Percentiles rank a stretch among this genome's conserved stretches.
These are phyloP conservation scores for Bombus polaris DNA, from an alignment of 1,140 invertebrate genomes.

Conservation along the genomic window DNA sequence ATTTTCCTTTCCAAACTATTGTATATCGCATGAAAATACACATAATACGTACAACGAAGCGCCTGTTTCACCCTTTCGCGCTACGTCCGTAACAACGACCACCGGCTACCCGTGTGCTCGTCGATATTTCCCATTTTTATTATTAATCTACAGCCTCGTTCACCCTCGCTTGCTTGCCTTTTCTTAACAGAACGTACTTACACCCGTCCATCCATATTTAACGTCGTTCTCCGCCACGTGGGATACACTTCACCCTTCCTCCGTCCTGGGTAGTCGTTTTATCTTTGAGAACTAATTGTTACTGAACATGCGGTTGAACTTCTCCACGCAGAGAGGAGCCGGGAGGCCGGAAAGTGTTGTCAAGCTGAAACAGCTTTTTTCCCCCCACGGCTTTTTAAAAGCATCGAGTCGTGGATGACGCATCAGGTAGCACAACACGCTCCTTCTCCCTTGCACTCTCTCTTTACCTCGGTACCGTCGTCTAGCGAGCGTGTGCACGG, in stretches of 20 bases:
- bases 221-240: background rate
- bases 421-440: slow-evolving; percentile 45
- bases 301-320: slow-evolving; percentile 50
- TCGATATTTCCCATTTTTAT: slow-evolving; percentile 45
- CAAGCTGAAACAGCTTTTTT: slow-evolving; percentile 47
- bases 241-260: background rate
- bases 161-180: background rate
- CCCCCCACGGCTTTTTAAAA: slow-evolving; percentile 39
- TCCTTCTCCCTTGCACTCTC: background rate
- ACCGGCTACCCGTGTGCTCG: background rate
- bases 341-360: slow-evolving; percentile 45
- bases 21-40: too few relatives aligned
- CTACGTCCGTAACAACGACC: background rate
- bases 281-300: slow-evolving; percentile 54
- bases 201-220: slow-evolving; percentile 37
- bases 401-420: slow-evolving; percentile 50
- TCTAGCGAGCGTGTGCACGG: slow-evolving; percentile 16
- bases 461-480: background rate
- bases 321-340: slow-evolving; percentile 23
- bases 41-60: background rate
- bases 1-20: too few relatives aligned
- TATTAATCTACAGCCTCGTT: slow-evolving; percentile 29
- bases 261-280: background rate
- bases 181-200: slow-evolving; percentile 39
- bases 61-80: slow-evolving; percentile 13